Evolutionary conservation across 2,888 invertebrate genomes (phyloP).

Genomic region (Caenorhabditis macrosperma): DNA sequence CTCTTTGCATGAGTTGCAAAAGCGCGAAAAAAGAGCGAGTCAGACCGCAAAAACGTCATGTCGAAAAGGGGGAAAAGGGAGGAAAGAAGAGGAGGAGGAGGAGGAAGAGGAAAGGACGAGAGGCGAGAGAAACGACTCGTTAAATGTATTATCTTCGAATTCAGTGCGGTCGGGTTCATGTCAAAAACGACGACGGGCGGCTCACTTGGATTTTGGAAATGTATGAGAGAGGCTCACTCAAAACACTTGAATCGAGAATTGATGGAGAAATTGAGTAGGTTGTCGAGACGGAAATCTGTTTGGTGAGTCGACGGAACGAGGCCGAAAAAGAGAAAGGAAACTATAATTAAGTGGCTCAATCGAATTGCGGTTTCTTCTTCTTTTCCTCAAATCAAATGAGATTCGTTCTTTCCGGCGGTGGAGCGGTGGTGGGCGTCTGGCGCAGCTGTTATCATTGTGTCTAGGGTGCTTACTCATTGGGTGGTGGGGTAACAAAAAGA

Average conservation of each 20-base stretch:
- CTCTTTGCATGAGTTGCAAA: conserved; percentile 18
- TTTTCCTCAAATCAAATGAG: neutral
- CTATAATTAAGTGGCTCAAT: conserved; percentile 53
- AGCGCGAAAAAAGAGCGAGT: conserved; percentile 47
- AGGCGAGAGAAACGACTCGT: conserved; percentile 33
- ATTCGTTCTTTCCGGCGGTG: conserved; percentile 6
- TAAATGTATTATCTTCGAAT: conserved; percentile 54
- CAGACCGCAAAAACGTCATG: conserved; percentile 42
- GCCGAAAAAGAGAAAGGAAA: conserved; percentile 10
- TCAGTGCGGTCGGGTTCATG: conserved; percentile 19
- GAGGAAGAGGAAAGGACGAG: conserved; percentile 17
- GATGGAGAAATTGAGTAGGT: conserved; percentile 39
- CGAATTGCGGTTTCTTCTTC: conserved; percentile 12
- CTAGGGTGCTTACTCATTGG: conserved; percentile 23
- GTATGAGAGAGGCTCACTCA: conserved; percentile 29
- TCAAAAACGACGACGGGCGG: conserved; percentile 25
- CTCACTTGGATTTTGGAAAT: conserved; percentile 44
- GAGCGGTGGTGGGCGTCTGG: conserved; percentile 6
- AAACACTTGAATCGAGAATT: conserved; percentile 48
- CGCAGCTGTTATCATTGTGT: conserved; percentile 23
- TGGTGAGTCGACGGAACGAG: conserved; percentile 11
- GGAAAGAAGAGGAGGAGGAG: conserved; percentile 23
- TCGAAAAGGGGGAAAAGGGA: conserved; percentile 42
- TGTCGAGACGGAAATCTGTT: neutral
- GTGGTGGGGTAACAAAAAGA: conserved; percentile 2